These are phyloP conservation scores for Pristis pectinata DNA, from an alignment of 2,797 vertebrate species.

Conservation along the genomic window DNA sequence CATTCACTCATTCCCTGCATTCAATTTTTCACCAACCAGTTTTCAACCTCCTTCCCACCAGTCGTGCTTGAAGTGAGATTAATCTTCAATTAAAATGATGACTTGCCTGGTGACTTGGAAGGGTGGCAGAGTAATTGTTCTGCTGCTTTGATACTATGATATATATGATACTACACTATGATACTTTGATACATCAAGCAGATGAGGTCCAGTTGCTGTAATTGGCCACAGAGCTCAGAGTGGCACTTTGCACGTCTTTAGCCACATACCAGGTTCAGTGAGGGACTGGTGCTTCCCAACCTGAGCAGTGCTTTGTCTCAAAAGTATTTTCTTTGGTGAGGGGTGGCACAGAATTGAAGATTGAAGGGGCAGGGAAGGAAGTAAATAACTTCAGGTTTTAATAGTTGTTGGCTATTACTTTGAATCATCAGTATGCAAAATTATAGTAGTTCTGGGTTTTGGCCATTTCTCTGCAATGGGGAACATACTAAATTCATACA, in stretches of 20 bases:
- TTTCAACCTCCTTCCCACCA: not conserved
- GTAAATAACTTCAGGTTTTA: not conserved
- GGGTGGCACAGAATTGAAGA: not conserved
- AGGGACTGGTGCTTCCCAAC: not conserved
- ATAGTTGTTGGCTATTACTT: not conserved
- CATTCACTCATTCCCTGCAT: not conserved
- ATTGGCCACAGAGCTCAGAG: not conserved
- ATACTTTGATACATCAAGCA: too few species aligned
- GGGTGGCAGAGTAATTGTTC: not conserved
- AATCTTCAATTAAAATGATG: not conserved
- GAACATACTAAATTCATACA: not conserved
- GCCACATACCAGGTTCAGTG: not conserved
- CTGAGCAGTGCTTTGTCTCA: not conserved
- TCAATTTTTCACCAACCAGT: not conserved
- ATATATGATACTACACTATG: too few species aligned
- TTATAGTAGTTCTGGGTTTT: not conserved
- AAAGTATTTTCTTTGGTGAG: not conserved
- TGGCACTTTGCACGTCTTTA: not conserved
- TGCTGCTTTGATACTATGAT: not conserved
- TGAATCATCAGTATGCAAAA: not conserved
- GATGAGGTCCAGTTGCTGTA: not conserved
- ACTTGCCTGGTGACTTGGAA: not conserved
- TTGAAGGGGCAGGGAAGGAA: not conserved
- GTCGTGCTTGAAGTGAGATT: not conserved
- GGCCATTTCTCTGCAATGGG: not conserved